Evolutionary conservation across 2,113 vertebrate species (phyloP).

Genomic region (Syngnathus floridae): DNA sequence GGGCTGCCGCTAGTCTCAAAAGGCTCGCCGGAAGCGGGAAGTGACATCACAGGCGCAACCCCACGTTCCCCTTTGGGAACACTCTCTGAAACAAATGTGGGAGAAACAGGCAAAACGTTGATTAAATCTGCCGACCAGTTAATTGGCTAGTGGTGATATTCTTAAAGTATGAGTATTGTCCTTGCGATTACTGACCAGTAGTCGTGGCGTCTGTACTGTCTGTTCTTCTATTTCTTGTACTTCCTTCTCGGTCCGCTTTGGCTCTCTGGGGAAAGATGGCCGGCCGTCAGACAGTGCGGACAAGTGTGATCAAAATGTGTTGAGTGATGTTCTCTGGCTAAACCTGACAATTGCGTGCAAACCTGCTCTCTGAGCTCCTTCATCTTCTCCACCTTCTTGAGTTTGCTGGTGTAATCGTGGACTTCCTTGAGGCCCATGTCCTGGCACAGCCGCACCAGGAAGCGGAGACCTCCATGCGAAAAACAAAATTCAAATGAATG

Average conservation of each 20-base stretch:
- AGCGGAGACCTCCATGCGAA: constrained; percentile 76
- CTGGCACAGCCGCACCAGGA: constrained; percentile 88
- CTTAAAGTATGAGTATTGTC: too few species aligned
- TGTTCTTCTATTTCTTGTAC: constrained; percentile 72
- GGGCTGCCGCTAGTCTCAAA: constrained; percentile 78
- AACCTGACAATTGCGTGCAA: not conserved
- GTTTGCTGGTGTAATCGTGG: constrained; percentile 87
- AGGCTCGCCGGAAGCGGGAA: constrained; percentile 80
- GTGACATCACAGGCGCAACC: constrained; percentile 76
- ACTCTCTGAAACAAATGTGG: constrained; percentile 65
- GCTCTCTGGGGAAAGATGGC: constrained; percentile 69
- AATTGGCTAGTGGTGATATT: too few species aligned
- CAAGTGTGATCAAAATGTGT: too few species aligned
- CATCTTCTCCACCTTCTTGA: constrained; percentile 93
- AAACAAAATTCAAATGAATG: not conserved
- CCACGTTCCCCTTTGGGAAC: constrained; percentile 76
- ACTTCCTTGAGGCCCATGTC: constrained; percentile 92
- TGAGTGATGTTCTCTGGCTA: too few species aligned
- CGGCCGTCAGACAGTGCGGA: too few species aligned
- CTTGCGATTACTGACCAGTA: constrained; percentile 21
- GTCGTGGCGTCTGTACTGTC: constrained; percentile 62
- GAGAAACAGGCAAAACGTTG: too few species aligned
- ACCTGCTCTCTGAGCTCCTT: constrained; percentile 94
- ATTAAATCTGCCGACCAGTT: too few species aligned
- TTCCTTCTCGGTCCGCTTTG: constrained; percentile 84